These are phyloP conservation scores for Phymastichus coffea DNA, from an alignment of 1,140 invertebrate species.

Conservation along the genomic window DNA sequence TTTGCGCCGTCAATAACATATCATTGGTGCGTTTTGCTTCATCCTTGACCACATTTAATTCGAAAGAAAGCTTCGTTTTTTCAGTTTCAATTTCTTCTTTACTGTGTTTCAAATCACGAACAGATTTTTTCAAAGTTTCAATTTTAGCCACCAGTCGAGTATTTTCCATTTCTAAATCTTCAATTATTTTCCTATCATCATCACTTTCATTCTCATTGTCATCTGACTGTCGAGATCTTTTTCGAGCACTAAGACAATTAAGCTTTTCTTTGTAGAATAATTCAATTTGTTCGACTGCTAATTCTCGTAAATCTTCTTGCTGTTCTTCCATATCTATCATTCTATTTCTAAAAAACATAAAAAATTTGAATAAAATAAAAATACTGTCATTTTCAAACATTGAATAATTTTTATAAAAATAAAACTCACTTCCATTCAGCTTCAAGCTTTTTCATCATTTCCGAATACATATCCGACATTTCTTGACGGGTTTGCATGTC, in stretches of 20 bases:
- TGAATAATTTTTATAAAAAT: background rate
- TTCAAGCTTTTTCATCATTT: constrained; percentile 45
- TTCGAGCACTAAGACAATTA: constrained; percentile 31
- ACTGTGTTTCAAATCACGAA: constrained; percentile 35
- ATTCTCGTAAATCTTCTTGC: constrained; percentile 44
- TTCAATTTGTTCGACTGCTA: constrained; percentile 41
- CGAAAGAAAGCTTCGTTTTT: constrained; percentile 40
- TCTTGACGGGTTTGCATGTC: constrained; percentile 49
- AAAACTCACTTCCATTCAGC: constrained; percentile 40
- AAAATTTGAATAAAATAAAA: constrained; percentile 1
- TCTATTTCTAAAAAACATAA: constrained; percentile 35
- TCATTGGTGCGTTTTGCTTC: constrained; percentile 40
- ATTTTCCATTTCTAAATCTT: constrained; percentile 41
- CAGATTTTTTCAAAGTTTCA: constrained; percentile 34
- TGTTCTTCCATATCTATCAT: constrained; percentile 44
- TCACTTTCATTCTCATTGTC: constrained; percentile 27
- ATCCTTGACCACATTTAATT: constrained; percentile 36
- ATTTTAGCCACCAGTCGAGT: constrained; percentile 35
- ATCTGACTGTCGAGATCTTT: constrained; percentile 26
- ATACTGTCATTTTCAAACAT: background rate
- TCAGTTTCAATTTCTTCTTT: constrained; percentile 38
- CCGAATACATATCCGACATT: constrained; percentile 41
- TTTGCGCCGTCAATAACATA: constrained; percentile 34
- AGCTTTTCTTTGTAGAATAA: constrained; percentile 45
- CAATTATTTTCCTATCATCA: constrained; percentile 26